Evolutionary conservation across 64 coral and sea anemone species (phyloP), one percentile per base, ranked within the genome.

Genomic region (Astreopora myriophthalma): DNA sequence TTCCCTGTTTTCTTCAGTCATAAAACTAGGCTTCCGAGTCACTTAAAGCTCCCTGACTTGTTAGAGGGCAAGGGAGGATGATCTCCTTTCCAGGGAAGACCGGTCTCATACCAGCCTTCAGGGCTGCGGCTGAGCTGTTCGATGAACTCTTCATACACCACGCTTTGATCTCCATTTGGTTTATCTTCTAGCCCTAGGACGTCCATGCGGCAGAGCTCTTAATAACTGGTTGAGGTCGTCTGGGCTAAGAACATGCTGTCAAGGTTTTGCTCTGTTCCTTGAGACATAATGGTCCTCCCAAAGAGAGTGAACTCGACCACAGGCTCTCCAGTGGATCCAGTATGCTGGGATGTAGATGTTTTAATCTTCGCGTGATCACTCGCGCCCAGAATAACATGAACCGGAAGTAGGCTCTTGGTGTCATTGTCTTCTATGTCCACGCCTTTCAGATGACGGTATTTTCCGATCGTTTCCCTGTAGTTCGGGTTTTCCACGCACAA

Each of bases 151-250:
- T 80, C 63, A 61, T 91, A 82, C n/a, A 90, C 75, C 9, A 46
- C 1, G 28, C 79, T 62, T 30, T 91, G 77, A 71, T 84, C 79
- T 8, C 79, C 79, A 32, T 49, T 28, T 51, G 77, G 57, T 61
- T 30, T 79, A 48, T 91, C 89, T 26, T 91, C 89, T 0, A 91
- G 61, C 67, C 89, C 76, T 66, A 91, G 26, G 14, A 91, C 78
- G 64, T 91, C 77, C 11, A 91, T 12, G n/a, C 25, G 80, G n/a
- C 77, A 91, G 1, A 91, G 51, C 62, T 91, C 34, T 83, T 69
- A 17, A 24, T 91, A 91, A 42, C 81, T 42, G n/a, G 34, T 27
- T 8, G 22, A 8, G 2, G 89, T 71, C n/a, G 89, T 62, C 30
- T 55, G 34, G 20, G 64, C 28, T 17, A 84, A 7, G 16, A 81